Conservation (phyloP, 2,888 invertebrate species). For the Nasonovia ribisnigri region DNA sequence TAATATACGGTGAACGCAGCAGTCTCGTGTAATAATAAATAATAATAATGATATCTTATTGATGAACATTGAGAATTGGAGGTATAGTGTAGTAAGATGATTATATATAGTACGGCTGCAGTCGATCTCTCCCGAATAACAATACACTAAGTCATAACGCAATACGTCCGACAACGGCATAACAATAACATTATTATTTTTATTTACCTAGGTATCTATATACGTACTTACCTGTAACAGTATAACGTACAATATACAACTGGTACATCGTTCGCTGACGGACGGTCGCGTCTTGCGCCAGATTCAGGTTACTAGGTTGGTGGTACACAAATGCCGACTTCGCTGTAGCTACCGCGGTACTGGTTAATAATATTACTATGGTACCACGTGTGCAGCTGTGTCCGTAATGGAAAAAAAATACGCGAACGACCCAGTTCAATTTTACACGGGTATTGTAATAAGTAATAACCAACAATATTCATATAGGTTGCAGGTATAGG, state of each 20-base stretch:
- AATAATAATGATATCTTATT: not conserved
- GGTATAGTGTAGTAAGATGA: not conserved
- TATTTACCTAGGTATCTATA: not conserved
- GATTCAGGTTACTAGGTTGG: conserved; percentile 1
- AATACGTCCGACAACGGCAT: not conserved
- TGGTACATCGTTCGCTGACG: not conserved
- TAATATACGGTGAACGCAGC: not conserved
- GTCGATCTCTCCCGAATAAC: not conserved
- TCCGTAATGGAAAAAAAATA: not conserved
- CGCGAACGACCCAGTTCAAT: not conserved
- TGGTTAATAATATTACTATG: not conserved
- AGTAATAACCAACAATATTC: too few relatives aligned
- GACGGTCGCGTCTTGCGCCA: not conserved
- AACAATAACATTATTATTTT: not conserved
- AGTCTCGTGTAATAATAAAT: not conserved
- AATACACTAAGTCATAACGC: not conserved
- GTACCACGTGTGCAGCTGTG: not conserved
- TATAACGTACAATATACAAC: not conserved
- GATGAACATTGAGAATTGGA: not conserved
- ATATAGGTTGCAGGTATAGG: too few relatives aligned
- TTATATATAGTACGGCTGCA: not conserved
- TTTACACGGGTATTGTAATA: not conserved
- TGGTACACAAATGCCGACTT: not conserved
- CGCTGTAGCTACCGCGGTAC: not conserved
- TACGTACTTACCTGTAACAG: not conserved